Percentiles rank a stretch among this genome's conserved stretches.
phyloP scores from a whole-genome alignment of 2,888 invertebrate genomes.

The Hymenopus coronatus region DNA sequence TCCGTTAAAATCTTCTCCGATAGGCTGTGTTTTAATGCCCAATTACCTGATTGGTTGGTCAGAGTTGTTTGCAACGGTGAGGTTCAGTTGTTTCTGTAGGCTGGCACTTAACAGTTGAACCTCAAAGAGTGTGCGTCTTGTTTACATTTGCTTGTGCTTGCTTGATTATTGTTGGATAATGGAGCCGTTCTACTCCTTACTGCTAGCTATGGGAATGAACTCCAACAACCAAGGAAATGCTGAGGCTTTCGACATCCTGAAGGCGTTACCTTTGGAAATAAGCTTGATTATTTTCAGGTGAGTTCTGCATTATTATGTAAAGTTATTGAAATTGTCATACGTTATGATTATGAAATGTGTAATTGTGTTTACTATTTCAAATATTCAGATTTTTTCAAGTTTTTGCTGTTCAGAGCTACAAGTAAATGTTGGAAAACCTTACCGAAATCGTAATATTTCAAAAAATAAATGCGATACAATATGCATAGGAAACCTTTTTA shows the following conservation, averaged over 20 bases:
- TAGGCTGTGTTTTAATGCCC: background rate
- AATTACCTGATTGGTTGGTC: background rate
- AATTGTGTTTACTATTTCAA: background rate
- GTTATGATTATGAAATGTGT: too few species aligned
- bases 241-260: background rate
- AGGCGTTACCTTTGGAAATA: constrained; percentile 5
- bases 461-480: too few species aligned
- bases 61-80: background rate
- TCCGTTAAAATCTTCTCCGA: background rate
- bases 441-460: too few species aligned
- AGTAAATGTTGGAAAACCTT: too few species aligned
- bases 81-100: background rate
- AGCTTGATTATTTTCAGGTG: constrained; percentile 18
- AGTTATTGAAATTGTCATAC: background rate
- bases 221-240: background rate
- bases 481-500: too few species aligned
- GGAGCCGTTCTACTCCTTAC: background rate
- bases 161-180: background rate
- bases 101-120: background rate
- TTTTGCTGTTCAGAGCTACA: too few species aligned
- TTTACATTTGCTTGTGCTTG: background rate
- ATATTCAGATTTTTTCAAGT: background rate
- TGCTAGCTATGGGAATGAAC: background rate
- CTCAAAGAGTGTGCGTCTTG: background rate
- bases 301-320: background rate